Evolutionary conservation across 23 tunicate genomes (phyloP).

Genomic region (Aplidium turbinatum): DNA sequence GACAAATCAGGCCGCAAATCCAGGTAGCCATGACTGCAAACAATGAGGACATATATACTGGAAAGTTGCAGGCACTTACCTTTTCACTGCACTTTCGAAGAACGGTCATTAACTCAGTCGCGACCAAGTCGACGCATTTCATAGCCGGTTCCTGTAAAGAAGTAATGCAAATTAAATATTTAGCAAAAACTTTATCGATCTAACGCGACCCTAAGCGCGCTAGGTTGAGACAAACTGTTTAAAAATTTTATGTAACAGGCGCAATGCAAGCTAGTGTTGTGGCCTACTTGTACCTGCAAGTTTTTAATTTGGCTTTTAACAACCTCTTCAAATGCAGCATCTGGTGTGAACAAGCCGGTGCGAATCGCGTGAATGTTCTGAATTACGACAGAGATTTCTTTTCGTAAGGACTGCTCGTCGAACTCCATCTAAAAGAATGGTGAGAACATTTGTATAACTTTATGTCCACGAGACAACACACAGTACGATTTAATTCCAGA

Average conservation of each 20-base stretch:
- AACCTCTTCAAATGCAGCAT: constrained; percentile 92
- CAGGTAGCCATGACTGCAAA: too few species aligned
- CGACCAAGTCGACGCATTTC: constrained; percentile 83
- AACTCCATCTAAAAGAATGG: constrained; percentile 59
- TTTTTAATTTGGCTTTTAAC: constrained; percentile 85
- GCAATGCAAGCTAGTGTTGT: too few species aligned
- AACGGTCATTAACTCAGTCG: constrained; percentile 67
- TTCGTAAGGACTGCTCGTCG: constrained; percentile 82
- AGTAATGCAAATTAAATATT: too few species aligned
- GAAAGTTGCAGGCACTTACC: constrained; percentile 28
- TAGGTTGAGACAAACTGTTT: too few species aligned
- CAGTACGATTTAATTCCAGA: background rate
- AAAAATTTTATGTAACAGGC: too few species aligned
- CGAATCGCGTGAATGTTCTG: constrained; percentile 87
- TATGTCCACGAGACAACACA: too few species aligned
- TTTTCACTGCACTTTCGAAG: constrained; percentile 79
- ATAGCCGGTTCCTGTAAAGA: constrained; percentile 60
- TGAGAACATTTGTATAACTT: too few species aligned
- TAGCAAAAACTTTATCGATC: too few species aligned
- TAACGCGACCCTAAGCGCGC: too few species aligned
- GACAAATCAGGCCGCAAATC: too few species aligned
- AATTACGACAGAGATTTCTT: constrained; percentile 84
- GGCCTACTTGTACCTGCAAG: constrained; percentile 52
- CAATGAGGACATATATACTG: background rate
- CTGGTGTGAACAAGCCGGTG: constrained; percentile 95